Percentiles rank a stretch among this genome's conserved stretches.
phyloP scores from a whole-genome alignment of 2,888 invertebrate species.

The Andrena bucephala region DNA sequence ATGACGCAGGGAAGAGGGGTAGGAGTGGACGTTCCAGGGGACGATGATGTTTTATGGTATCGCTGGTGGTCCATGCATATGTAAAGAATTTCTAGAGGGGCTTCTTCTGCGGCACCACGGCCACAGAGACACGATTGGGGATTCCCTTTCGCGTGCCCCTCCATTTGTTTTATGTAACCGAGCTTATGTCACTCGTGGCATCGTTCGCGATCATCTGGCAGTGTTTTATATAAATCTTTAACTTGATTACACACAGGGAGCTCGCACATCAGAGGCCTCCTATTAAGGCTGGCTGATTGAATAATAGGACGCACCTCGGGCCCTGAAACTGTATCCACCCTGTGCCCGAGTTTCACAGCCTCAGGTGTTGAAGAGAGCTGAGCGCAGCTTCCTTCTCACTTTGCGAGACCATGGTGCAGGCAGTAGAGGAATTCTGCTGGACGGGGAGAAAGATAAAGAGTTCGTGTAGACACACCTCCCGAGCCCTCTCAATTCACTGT shows the following conservation, averaged over 20 bases:
- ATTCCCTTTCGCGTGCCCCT: slow-evolving; percentile 64
- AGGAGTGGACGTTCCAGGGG: slow-evolving; percentile 30
- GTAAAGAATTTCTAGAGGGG: slow-evolving; percentile 77
- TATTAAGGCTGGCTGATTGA: slow-evolving; percentile 66
- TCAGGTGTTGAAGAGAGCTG: too few relatives aligned
- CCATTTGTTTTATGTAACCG: slow-evolving; percentile 82
- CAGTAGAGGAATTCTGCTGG: too few relatives aligned
- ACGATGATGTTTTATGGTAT: slow-evolving; percentile 68
- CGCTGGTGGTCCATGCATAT: slow-evolving; percentile 81
- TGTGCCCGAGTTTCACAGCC: neutral
- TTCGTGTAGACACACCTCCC: too few relatives aligned
- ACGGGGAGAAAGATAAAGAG: too few relatives aligned
- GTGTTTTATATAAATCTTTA: slow-evolving; percentile 83
- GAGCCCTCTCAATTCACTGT: too few relatives aligned
- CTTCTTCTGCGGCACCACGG: slow-evolving; percentile 68
- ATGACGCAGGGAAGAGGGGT: slow-evolving; percentile 51
- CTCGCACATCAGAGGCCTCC: slow-evolving; percentile 78
- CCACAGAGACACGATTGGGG: slow-evolving; percentile 51
- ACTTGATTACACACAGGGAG: slow-evolving; percentile 81
- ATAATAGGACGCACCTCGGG: slow-evolving; percentile 36
- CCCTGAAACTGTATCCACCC: neutral
- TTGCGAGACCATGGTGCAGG: neutral
- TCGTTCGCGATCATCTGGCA: slow-evolving; percentile 75
- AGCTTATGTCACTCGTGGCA: slow-evolving; percentile 76
- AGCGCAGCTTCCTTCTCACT: neutral